Evolutionary conservation across 2,113 vertebrate species (phyloP), one percentile per base, ranked within the genome.

Genomic region (Sinocyclocheilus grahami): DNA sequence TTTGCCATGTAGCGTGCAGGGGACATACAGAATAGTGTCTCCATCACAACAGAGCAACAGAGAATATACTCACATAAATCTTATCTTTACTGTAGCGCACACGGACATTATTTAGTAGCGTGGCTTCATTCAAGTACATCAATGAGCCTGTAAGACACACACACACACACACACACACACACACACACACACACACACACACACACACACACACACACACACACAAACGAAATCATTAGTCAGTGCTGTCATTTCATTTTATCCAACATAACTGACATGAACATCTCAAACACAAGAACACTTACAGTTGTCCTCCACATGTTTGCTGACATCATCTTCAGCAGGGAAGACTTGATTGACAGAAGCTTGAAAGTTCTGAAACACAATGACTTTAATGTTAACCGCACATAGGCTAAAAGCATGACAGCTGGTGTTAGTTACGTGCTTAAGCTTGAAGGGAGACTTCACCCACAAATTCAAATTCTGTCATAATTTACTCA

Each of bases 121-220:
- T 99, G 60, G 98, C 98, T 95, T 99, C 98, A 86, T 99, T 99
- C 93, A 99, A 92, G 93, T 99, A 99, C 98, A 99, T 99, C 81
- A 99, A 87, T 13, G 98, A 99, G 94, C 98, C 98, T 99, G 93
- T 71, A 16, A 51, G 12, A 48, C 48, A 51, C 48, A 48, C 46
- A 48, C 46, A 11, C 46, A 48, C 30, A 48, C 46, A 48, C 46
- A 48, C 46, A 46, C 46, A 46, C 46, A 46, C 46, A 63, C 30
- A 48, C 46, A 48, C 46, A 48, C 46, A n/a, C 46, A 46, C 46
- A 46, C 46, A 48, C 46, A 48, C 46, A 48, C 48, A 48, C 46
- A 48, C n/a, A n/a, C n/a, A n/a, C n/a, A n/a, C n/a, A n/a, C n/a
- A n/a, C n/a, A n/a, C 46, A 48, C 46, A 72, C 69, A 42, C 48